A percentile compares a stretch with the other conserved stretches of the same genome.
These are phyloP conservation scores for Sebastes hubbsi DNA, from an alignment of 2,797 vertebrate species.

Conservation along the genomic window DNA sequence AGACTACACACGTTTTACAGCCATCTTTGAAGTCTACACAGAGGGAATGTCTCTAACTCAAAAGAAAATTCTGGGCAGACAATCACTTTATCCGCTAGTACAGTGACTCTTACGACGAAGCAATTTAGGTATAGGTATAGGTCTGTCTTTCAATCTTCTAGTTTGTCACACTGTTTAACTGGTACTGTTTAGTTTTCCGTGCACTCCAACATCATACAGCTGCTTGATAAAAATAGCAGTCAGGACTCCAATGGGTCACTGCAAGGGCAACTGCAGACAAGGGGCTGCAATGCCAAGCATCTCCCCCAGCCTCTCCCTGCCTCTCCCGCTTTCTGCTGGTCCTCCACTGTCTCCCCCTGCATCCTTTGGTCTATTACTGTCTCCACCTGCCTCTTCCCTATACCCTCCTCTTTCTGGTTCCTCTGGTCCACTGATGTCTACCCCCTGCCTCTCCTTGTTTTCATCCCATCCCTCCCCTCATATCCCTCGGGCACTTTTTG, in stretches of 20 bases:
- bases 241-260: slow-evolving; percentile 31
- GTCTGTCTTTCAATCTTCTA: not conserved
- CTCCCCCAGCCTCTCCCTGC: slow-evolving; percentile 36
- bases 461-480: not conserved
- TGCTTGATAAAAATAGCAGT: slow-evolving; percentile 63
- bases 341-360: not conserved
- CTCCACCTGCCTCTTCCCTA: not conserved
- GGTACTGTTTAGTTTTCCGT: not conserved
- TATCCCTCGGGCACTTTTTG: not conserved
- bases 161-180: not conserved
- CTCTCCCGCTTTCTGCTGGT: slow-evolving; percentile 22
- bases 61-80: not conserved
- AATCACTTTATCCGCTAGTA: not conserved
- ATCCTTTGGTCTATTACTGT: not conserved
- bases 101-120: not conserved
- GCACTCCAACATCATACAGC: slow-evolving; percentile 30
- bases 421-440: not conserved
- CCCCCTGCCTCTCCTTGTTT: not conserved
- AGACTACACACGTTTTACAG: not conserved
- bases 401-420: not conserved
- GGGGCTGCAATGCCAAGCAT: slow-evolving; percentile 54
- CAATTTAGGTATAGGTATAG: not conserved
- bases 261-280: slow-evolving; percentile 42
- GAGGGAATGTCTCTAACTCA: not conserved
- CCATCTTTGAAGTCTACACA: not conserved